These are phyloP conservation scores for Hedychridium roseum DNA, from an alignment of 2,888 invertebrate species.

Conservation along the genomic window DNA sequence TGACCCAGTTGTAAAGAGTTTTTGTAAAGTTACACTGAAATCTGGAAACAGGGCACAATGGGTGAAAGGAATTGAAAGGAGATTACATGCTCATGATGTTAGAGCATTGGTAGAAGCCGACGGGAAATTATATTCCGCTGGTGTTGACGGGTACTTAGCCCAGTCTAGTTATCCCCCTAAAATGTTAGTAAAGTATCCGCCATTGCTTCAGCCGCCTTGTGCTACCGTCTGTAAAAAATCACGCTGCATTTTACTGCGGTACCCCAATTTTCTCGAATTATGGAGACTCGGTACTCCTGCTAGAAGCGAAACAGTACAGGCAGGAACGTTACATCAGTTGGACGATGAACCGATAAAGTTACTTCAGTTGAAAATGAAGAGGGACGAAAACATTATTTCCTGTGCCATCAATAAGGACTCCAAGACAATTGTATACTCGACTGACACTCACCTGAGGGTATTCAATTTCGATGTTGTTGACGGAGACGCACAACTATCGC, in stretches of 20 bases:
- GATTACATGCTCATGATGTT: constrained; percentile 89
- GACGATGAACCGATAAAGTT: constrained; percentile 72
- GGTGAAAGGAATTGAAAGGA: constrained; percentile 82
- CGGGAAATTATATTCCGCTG: constrained; percentile 79
- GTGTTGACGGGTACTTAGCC: constrained; percentile 81
- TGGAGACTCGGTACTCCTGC: constrained; percentile 69
- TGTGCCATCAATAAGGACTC: constrained; percentile 77
- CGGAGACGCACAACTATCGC: constrained; percentile 47
- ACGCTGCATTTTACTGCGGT: constrained; percentile 68
- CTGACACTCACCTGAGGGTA: constrained; percentile 71
- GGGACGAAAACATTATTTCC: constrained; percentile 74
- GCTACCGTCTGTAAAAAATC: constrained; percentile 67
- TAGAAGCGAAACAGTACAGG: constrained; percentile 36
- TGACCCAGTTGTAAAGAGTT: constrained; percentile 81
- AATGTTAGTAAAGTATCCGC: constrained; percentile 75
- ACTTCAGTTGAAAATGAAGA: constrained; percentile 73
- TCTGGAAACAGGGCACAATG: constrained; percentile 72
- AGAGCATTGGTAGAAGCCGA: constrained; percentile 73
- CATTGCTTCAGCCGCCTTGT: constrained; percentile 72
- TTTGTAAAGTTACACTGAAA: constrained; percentile 72
- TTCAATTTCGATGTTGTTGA: constrained; percentile 71
- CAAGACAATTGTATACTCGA: constrained; percentile 79
- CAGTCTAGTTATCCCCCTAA: constrained; percentile 77
- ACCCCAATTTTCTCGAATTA: constrained; percentile 70
- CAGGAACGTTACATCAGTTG: constrained; percentile 44